Evolutionary conservation across 2,888 invertebrate genomes (phyloP), one percentile per base, ranked within the genome.

Genomic region (Erannis defoliaria): DNA sequence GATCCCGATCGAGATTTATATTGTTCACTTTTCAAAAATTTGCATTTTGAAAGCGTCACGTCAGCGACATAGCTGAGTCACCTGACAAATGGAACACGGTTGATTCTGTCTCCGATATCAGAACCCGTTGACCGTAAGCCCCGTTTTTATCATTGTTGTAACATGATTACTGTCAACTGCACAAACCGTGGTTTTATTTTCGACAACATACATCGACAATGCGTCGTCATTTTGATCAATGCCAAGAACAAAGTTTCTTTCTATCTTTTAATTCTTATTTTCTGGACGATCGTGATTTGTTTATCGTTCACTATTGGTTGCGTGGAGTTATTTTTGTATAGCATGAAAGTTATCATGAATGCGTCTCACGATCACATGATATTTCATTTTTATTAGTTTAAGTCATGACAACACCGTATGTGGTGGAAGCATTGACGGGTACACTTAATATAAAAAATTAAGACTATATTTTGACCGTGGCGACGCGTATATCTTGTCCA

Each of bases 41-140:
- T 93, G 92, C 93, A 93, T 93, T 93, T 93, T 91, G 86, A 88
- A 83, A 88, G 88, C 90, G 87, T 89, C 90, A 90, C 85, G 92
- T 91, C 91, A 90, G 77, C 90, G 87, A 88, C 90, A 87, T 80
- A 74, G 93, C 93, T 91, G 93, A 91, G 86, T 93, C 93, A 93
- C 83, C 83, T 90, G 92, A 93, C 92, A 90, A 91, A 92, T 92
- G 90, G 82, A 89, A 88, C 77, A 78, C 77, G 77, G 70, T 73
- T 80, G 92, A 92, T 93, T 86, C 85, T 88, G 89, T 88, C 82
- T 76, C 84, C 79, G 92, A 92, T 92, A 91, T 80, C 75, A 80
- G 75, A 80, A 88, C 76, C 90, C 92, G 92, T 87, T 92, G 92
- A 93, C 89, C 92, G 90, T 92, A 92, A 92, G 86, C 88, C 79